phyloP scores from a whole-genome alignment of 2,113 vertebrate species.

The Poicephalus gulielmi region DNA sequence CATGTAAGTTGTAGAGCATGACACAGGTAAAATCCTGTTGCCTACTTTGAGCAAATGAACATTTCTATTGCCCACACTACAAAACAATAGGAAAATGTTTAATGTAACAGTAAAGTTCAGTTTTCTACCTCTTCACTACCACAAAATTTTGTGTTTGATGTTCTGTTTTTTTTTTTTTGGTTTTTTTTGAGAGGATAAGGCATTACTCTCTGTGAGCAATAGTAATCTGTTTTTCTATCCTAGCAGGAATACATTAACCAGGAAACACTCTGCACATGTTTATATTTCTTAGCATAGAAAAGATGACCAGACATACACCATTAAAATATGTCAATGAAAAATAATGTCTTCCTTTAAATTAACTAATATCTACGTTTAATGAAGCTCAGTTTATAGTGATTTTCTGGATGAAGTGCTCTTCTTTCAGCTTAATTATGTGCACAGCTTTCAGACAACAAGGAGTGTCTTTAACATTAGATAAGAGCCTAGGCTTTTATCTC shows the following conservation, averaged over 20 bases:
- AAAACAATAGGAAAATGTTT: slow-evolving; percentile 60
- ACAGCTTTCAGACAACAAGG: slow-evolving; percentile 79
- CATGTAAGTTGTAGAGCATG: slow-evolving; percentile 41
- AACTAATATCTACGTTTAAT: slow-evolving; percentile 79
- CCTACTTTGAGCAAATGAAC: slow-evolving; percentile 18
- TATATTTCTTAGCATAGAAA: slow-evolving; percentile 70
- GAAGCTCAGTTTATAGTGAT: slow-evolving; percentile 75
- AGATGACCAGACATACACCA: slow-evolving; percentile 59
- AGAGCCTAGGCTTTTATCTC: slow-evolving; percentile 84
- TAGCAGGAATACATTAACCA: slow-evolving; percentile 64
- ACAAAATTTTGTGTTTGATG: slow-evolving; percentile 43
- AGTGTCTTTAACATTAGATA: slow-evolving; percentile 84
- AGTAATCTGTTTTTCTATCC: slow-evolving; percentile 71
- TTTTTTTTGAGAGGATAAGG: slow-evolving; percentile 33
- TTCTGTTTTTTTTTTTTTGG: neutral
- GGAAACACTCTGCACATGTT: slow-evolving; percentile 41
- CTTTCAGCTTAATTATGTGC: slow-evolving; percentile 79
- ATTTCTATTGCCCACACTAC: slow-evolving; percentile 27
- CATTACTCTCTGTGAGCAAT: slow-evolving; percentile 38
- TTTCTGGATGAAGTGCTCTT: slow-evolving; percentile 74
- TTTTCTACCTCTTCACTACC: slow-evolving; percentile 34
- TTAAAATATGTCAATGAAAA: slow-evolving; percentile 78
- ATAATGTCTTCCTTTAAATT: slow-evolving; percentile 75
- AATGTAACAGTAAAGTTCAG: slow-evolving; percentile 30
- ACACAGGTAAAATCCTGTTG: slow-evolving; percentile 13